Percentiles rank a stretch among this genome's conserved stretches.
These are phyloP conservation scores for Esox lucius DNA, from an alignment of 2,797 vertebrate species.

Conservation along the genomic window DNA sequence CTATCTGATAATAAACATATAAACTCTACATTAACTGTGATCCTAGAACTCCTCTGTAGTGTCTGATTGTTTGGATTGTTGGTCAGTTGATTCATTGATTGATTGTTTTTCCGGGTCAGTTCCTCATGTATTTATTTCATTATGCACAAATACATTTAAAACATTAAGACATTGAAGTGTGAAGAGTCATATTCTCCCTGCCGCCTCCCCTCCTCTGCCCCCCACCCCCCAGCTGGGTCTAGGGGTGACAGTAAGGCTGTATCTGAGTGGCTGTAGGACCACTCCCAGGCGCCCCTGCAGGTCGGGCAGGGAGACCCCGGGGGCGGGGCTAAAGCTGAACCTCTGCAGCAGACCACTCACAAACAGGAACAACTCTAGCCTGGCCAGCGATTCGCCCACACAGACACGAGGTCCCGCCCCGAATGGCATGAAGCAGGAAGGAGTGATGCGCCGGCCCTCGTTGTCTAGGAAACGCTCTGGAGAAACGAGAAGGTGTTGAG, in stretches of 20 bases:
- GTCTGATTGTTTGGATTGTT: too few species aligned
- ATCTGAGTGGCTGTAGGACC: conserved; percentile 73
- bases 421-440: conserved; percentile 73
- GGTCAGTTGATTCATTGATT: too few species aligned
- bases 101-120: too few species aligned
- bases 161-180: not conserved
- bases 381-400: conserved; percentile 76
- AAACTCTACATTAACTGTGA: not conserved
- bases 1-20: not conserved
- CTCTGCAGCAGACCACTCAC: conserved; percentile 75
- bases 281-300: conserved; percentile 74
- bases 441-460: conserved; percentile 57
- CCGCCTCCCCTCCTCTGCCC: not conserved
- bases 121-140: not conserved
- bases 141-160: not conserved
- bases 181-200: not conserved
- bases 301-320: conserved; percentile 59
- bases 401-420: conserved; percentile 79
- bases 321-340: conserved; percentile 65
- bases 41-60: too few species aligned
- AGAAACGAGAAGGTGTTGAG: not conserved
- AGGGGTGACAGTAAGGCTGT: conserved; percentile 53
- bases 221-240: conserved; percentile 49
- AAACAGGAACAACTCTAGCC: conserved; percentile 77
- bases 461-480: conserved; percentile 75